Conservation (phyloP, 2,888 invertebrate genomes). For the Drosophila robusta region DNA sequence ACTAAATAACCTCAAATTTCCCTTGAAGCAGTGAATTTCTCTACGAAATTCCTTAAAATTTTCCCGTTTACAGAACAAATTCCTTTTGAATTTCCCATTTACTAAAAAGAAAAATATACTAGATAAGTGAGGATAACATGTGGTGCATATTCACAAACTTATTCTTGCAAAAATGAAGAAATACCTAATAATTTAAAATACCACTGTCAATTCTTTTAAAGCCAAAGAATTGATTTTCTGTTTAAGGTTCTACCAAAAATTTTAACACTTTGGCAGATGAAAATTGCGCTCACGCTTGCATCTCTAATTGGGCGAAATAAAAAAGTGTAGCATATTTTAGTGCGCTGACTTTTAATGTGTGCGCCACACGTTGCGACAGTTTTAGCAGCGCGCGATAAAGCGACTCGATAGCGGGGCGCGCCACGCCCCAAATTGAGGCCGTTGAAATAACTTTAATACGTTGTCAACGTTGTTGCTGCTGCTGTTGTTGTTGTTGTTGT, state of each 20-base stretch:
- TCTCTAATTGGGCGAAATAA: slow-evolving; percentile 29
- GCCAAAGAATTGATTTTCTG: too few species aligned
- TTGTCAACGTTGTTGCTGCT: slow-evolving; percentile 7
- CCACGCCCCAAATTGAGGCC: slow-evolving; percentile 42
- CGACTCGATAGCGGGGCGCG: slow-evolving; percentile 42
- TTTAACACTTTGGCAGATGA: not conserved
- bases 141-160: too few species aligned
- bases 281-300: slow-evolving; percentile 19
- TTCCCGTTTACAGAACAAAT: too few species aligned
- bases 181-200: too few species aligned
- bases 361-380: slow-evolving; percentile 59
- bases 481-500: slow-evolving; percentile 25
- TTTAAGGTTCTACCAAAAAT: not conserved
- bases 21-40: not conserved
- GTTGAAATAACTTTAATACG: slow-evolving; percentile 48
- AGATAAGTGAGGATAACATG: too few species aligned
- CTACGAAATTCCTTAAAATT: not conserved
- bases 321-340: slow-evolving; percentile 56
- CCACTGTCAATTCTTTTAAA: too few species aligned
- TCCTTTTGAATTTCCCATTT: too few species aligned
- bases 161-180: too few species aligned
- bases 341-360: slow-evolving; percentile 44
- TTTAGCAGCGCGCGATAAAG: slow-evolving; percentile 38
- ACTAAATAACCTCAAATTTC: not conserved
- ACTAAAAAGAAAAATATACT: too few species aligned